Evolutionary conservation across 2,888 invertebrate genomes (phyloP).

Genomic region (Eutolmus rufibarbis): DNA sequence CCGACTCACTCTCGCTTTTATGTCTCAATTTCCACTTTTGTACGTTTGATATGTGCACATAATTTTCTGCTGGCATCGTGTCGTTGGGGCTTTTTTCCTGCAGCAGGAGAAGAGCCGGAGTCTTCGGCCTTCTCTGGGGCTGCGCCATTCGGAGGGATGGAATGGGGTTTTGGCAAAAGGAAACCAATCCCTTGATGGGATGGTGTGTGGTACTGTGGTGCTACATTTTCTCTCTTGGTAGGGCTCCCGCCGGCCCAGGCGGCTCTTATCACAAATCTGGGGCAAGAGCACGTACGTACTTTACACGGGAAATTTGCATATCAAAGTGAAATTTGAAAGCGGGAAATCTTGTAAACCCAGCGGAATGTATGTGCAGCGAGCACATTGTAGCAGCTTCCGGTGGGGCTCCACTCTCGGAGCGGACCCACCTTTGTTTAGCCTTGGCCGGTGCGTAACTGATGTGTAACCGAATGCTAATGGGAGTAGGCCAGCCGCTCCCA

Average conservation of each 20-base stretch:
- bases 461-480: background rate
- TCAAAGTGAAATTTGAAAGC: conserved; percentile 16
- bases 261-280: conserved; percentile 22
- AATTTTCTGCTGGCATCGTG: background rate
- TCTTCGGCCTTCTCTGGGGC: background rate
- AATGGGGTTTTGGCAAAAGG: background rate
- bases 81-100: background rate
- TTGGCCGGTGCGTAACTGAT: background rate
- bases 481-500: background rate
- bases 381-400: background rate
- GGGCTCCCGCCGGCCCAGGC: background rate
- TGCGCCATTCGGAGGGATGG: background rate
- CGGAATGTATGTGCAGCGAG: background rate
- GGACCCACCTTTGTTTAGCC: background rate
- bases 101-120: background rate
- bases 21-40: conserved; percentile 25
- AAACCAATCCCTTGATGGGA: background rate
- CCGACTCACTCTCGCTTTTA: conserved; percentile 24
- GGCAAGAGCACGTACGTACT: conserved; percentile 6
- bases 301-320: conserved; percentile 19
- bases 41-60: conserved; percentile 15
- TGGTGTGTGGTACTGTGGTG: background rate
- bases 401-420: background rate
- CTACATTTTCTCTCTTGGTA: background rate
- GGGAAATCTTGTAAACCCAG: background rate